Evolutionary conservation across 2,797 vertebrate species (phyloP), one percentile per base, ranked within the genome.

Genomic region (Sibirionetta formosa): DNA sequence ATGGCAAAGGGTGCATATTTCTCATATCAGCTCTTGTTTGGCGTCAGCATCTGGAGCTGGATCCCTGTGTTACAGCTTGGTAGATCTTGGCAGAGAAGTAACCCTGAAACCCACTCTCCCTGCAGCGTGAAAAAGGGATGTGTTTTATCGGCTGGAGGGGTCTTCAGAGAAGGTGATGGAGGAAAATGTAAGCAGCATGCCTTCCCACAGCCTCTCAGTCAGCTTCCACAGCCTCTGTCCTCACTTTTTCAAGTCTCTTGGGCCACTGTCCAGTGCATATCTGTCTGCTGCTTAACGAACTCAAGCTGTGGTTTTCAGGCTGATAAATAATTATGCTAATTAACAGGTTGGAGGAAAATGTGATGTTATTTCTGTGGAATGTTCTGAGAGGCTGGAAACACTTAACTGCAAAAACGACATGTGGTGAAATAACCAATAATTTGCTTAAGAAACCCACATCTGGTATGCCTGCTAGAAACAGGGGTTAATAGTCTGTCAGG

Each of bases 381-480:
- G 98, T 98, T 98, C 98, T 98, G 97, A 98, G 98, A 98, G 98
- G 97, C 99, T 99, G 99, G 99, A 99, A 99, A 98, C 98, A 99
- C 98, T 99, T 99, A 99, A 98, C 98, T 98, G 98, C 97, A 98
- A 97, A 99, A 99, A 99, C 97, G 98, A 98, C 98, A 98, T 98
- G 98, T 98, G 98, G 98, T 96, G 98, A 98, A 99, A 98, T 98
- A 98, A 98, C 98, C 98, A 99, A 99, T 99, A 99, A 99, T 99
- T 99, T 99, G 98, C 98, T 99, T 98, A 98, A 99, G 98, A 98
- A 99, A 98, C 96, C 97, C 98, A 99, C 99, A 99, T 99, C 99
- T 99, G 99, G 98, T 98, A 97, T 97, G 97, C 97, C 96, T 98
- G 97, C 98, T 98, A 95, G 98, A 98, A 98, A 98, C 98, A 98